A percentile compares a stretch with the other conserved stretches of the same genome.
These are phyloP conservation scores for Pollenia amentaria DNA, from an alignment of 2,888 invertebrate species.

Conservation along the genomic window DNA sequence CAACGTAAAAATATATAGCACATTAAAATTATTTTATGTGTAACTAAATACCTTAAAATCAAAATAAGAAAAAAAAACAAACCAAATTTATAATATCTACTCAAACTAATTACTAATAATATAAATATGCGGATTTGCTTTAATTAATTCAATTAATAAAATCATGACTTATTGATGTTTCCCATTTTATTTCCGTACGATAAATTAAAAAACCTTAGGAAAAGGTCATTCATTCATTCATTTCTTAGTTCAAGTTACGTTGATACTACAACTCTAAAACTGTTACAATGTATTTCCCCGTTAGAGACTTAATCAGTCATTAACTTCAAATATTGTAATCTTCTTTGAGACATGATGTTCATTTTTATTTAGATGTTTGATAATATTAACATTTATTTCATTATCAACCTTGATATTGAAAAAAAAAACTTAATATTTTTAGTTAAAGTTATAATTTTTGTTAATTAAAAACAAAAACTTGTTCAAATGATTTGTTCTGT, in stretches of 20 bases:
- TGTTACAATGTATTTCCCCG: conserved; percentile 2
- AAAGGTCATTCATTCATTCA: not conserved
- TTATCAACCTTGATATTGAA: conserved; percentile 3
- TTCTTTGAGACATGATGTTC: not conserved
- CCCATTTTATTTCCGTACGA: not conserved
- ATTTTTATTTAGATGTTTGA: not conserved
- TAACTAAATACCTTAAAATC: no score
- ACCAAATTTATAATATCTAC: not conserved
- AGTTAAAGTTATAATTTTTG: not conserved
- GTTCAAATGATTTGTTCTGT: not conserved
- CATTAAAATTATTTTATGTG: no score
- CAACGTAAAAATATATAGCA: no score
- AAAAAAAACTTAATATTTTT: not conserved
- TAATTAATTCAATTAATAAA: not conserved
- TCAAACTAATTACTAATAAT: not conserved
- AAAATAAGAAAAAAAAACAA: no score
- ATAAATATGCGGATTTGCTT: conserved; percentile 23
- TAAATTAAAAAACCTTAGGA: not conserved
- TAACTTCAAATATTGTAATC: not conserved
- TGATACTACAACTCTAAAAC: no score
- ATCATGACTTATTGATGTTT: conserved; percentile 3
- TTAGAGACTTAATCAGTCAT: not conserved
- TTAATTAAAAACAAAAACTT: not conserved
- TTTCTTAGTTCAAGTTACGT: not conserved
- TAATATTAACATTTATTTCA: not conserved